Evolutionary conservation across 1,140 invertebrate genomes (phyloP).

Genomic region (Zaprionus davidi): DNA sequence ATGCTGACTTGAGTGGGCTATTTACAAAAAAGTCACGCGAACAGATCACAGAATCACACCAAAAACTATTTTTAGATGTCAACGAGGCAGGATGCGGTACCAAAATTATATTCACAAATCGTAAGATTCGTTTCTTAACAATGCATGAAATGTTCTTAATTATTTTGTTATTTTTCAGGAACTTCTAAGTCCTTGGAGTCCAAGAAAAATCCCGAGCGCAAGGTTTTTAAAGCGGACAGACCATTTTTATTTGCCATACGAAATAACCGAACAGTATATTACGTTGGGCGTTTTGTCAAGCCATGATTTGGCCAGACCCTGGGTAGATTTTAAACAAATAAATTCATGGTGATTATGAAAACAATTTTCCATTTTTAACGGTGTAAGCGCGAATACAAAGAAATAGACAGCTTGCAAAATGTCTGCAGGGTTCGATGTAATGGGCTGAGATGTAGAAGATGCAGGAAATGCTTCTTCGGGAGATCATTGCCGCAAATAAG

Average conservation of each 20-base stretch:
- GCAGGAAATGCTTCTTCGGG: not conserved
- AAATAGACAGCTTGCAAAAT: not conserved
- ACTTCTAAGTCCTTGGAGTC: constrained; percentile 2
- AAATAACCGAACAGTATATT: constrained; percentile 59
- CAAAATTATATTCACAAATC: constrained; percentile 87
- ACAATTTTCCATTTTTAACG: not conserved
- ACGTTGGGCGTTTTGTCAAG: constrained; percentile 70
- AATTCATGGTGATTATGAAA: not conserved
- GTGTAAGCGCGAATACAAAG: not conserved
- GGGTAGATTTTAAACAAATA: constrained; percentile 4
- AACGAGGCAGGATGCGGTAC: constrained; percentile 91
- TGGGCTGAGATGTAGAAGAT: not conserved
- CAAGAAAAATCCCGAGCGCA: constrained; percentile 50
- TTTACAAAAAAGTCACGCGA: constrained; percentile 83
- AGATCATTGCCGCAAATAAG: constrained; percentile 1
- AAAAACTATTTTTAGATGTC: constrained; percentile 90
- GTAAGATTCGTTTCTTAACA: constrained; percentile 78
- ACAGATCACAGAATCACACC: constrained; percentile 86
- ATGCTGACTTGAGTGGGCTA: constrained; percentile 88
- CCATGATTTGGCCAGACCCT: constrained; percentile 45
- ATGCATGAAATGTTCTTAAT: not conserved
- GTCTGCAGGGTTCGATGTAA: not conserved
- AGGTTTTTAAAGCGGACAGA: constrained; percentile 68
- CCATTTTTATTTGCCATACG: constrained; percentile 78
- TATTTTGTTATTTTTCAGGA: constrained; percentile 19